phyloP scores from a whole-genome alignment of 1,140 invertebrate genomes.

The Meloidogyne floridensis region DNA sequence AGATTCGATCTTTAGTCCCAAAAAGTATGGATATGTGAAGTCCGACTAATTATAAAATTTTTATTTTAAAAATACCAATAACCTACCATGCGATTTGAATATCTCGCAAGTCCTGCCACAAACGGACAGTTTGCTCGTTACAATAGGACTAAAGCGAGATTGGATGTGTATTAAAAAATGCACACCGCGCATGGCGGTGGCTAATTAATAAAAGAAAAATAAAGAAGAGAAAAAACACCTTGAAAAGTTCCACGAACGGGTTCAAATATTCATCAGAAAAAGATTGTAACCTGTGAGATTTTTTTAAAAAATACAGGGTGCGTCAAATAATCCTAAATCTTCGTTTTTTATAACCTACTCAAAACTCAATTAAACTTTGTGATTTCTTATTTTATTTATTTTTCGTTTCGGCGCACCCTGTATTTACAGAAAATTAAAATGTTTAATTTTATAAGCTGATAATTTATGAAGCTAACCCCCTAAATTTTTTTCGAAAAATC shows the following conservation, averaged over 20 bases:
- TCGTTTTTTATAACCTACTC: too few relatives aligned
- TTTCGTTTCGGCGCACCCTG: too few relatives aligned
- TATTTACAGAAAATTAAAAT: too few relatives aligned
- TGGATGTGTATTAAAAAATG: constrained; percentile 18
- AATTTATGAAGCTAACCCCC: too few relatives aligned
- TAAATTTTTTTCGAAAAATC: too few relatives aligned
- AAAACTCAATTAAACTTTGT: too few relatives aligned
- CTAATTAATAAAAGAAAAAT: constrained; percentile 23
- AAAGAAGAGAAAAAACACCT: constrained; percentile 32
- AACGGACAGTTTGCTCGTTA: constrained; percentile 54
- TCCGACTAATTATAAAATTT: background rate
- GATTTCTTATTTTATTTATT: too few relatives aligned
- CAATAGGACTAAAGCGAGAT: constrained; percentile 56
- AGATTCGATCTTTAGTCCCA: too few relatives aligned
- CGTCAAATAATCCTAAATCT: too few relatives aligned
- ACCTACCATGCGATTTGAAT: constrained; percentile 50
- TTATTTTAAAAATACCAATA: constrained; percentile 19
- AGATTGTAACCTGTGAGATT: constrained; percentile 34
- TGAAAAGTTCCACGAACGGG: constrained; percentile 64
- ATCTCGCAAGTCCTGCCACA: constrained; percentile 57
- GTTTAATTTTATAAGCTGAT: too few relatives aligned
- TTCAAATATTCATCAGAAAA: constrained; percentile 50
- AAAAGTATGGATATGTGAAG: too few relatives aligned
- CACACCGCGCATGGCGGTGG: constrained; percentile 12
- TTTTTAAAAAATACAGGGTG: too few relatives aligned